These are phyloP conservation scores for Pseudanteris insignis DNA, from an alignment of 2,888 invertebrate genomes.

Conservation along the genomic window DNA sequence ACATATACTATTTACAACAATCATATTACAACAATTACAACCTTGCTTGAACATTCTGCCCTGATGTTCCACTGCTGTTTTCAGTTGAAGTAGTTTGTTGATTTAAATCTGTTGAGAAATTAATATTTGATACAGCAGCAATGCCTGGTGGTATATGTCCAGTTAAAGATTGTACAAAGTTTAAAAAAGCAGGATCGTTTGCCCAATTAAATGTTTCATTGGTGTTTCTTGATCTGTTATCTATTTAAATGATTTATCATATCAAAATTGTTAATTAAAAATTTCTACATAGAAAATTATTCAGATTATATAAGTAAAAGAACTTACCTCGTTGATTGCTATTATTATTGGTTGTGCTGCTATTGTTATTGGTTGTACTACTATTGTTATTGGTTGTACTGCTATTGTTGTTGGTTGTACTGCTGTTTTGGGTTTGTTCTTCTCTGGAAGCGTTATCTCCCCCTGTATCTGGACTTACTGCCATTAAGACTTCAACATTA, in stretches of 20 bases:
- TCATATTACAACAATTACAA: no score
- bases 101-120: slow-evolving; percentile 43
- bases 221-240: slow-evolving; percentile 45
- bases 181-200: slow-evolving; percentile 68
- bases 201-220: slow-evolving; percentile 51
- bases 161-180: slow-evolving; percentile 69
- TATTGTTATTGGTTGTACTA: no score
- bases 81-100: slow-evolving; percentile 45
- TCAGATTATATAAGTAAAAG: no score
- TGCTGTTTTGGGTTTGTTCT: slow-evolving; percentile 52
- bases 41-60: slow-evolving; percentile 64
- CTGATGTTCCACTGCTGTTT: slow-evolving; percentile 55
- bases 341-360: no score
- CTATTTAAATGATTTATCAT: no score
- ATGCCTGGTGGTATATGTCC: slow-evolving; percentile 62
- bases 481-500: slow-evolving; percentile 73
- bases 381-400: no score
- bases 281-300: no score
- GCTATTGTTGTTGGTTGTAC: slow-evolving; percentile 49
- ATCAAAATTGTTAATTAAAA: no score
- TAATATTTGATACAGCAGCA: slow-evolving; percentile 45
- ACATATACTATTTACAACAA: no score
- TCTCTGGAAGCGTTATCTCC: slow-evolving; percentile 56
- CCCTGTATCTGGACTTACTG: slow-evolving; percentile 68
- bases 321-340: no score